Base-by-base conservation (phyloP, 2,113 vertebrate genomes). In the Esox niger region DNA sequence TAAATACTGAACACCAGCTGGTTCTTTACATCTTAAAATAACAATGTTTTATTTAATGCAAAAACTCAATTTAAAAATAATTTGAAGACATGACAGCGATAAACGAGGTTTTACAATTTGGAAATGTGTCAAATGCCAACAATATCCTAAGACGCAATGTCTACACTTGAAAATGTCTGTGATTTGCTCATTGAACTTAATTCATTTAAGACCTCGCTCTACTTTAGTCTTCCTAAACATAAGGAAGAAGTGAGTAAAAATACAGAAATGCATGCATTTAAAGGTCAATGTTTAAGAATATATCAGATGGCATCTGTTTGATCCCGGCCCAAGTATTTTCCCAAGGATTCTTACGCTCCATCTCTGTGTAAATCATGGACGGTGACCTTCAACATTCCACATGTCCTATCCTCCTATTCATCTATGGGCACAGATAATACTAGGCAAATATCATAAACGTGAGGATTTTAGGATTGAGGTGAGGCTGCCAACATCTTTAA, bases 331-430 rank as follows among this genome's bases (percentile, higher is more conserved):
- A 80, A 85, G 82, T 86, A 86, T 87, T 87, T 89, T 89, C 86
- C 85, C 80, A 84, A 81, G 86, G 85, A 85, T 86, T 87, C 71
- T 71, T 52, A 13, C 75, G 79, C 83, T 82, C 79, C 74, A 76
- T 80, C 74, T 15, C 83, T 89, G 84, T 86, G 85, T 82, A 86
- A 88, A 88, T 84, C 86, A 87, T 46, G 66, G 52, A 47, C 77
- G 63, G 74, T 92, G 89, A 90, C 90, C 89, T 91, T 88, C 84
- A 84, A 86, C 88, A 90, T 92, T 91, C 88, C 86, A 90, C 91
- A 89, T 90, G 90, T 87, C 92, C 88, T 78, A 90, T 86, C 93
- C 90, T 94, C 93, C 93, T 93, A 93, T 95, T 94, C 93, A 94
- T 92, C 91, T 91, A 87, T 87, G 83, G 91, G 86, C 88, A 83